A percentile compares a stretch with the other conserved stretches of the same genome.
Evolutionary conservation across 2,797 vertebrate species (phyloP).

Genomic region (Emydoidea blandingii): DNA sequence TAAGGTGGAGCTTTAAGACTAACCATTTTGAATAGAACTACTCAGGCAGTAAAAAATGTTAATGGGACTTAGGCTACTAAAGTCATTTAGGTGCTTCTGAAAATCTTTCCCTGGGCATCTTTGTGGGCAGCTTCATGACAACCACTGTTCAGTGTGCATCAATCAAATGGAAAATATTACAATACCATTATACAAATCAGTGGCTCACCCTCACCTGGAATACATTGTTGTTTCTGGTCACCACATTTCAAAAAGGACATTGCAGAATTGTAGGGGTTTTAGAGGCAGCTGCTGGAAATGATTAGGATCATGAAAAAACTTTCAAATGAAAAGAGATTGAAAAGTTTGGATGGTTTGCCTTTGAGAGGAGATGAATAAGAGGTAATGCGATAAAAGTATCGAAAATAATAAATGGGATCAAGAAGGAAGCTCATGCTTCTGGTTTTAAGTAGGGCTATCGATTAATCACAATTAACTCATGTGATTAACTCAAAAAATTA

Average conservation of each 20-base stretch:
- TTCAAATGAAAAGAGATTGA: background rate
- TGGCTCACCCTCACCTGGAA: background rate
- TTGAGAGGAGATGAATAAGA: background rate
- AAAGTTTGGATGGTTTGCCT: background rate
- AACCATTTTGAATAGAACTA: background rate
- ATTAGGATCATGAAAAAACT: background rate
- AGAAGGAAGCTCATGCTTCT: background rate
- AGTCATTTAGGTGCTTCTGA: background rate
- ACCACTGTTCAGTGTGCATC: background rate
- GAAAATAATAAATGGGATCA: background rate
- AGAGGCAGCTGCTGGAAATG: background rate
- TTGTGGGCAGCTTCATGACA: background rate
- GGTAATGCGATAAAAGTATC: background rate
- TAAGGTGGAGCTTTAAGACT: background rate
- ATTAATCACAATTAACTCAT: too few species aligned
- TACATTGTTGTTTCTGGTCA: accelerated
- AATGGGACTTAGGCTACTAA: background rate
- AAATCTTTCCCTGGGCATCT: background rate
- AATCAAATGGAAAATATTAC: background rate
- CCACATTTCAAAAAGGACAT: background rate
- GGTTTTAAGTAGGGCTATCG: background rate
- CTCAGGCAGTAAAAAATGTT: background rate
- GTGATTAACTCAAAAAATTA: too few species aligned
- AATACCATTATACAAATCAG: background rate
- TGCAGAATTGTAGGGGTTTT: background rate